These are phyloP conservation scores for Oophaga sylvatica DNA, from an alignment of 2,797 vertebrate genomes.

Conservation along the genomic window DNA sequence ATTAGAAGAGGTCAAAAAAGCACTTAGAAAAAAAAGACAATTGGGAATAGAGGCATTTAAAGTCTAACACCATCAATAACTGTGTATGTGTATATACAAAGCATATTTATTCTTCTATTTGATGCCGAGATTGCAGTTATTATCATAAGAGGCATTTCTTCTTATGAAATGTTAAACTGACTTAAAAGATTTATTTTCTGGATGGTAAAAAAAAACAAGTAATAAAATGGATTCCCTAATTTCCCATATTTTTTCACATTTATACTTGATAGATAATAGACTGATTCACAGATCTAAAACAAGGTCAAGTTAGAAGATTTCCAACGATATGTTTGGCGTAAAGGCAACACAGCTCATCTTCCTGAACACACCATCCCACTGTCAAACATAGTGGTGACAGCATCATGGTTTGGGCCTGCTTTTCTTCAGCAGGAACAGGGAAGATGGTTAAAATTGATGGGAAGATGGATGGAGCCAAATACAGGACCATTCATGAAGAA, in stretches of 20 bases:
- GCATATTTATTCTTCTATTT: constrained; percentile 39
- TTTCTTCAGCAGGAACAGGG: no score
- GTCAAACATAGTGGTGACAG: no score
- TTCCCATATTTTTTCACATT: not conserved
- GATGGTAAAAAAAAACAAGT: not conserved
- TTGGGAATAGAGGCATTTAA: constrained; percentile 52
- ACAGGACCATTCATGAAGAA: no score
- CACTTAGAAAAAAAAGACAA: constrained; percentile 57
- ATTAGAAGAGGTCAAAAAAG: constrained; percentile 52
- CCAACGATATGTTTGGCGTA: no score
- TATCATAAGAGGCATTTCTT: constrained; percentile 15
- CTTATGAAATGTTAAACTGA: constrained; percentile 3
- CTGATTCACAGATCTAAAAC: not conserved
- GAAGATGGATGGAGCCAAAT: no score
- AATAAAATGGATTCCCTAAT: not conserved
- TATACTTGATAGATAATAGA: not conserved
- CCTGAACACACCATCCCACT: no score
- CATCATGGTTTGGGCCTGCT: no score
- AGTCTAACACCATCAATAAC: constrained; percentile 52
- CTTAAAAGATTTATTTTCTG: not conserved
- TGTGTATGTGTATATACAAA: constrained; percentile 40
- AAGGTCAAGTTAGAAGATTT: no score
- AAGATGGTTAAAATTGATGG: no score
- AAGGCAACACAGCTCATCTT: no score
- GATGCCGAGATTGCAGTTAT: constrained; percentile 34